Base-by-base conservation (phyloP, 2,113 vertebrate genomes). In the Podocnemis expansa region DNA sequence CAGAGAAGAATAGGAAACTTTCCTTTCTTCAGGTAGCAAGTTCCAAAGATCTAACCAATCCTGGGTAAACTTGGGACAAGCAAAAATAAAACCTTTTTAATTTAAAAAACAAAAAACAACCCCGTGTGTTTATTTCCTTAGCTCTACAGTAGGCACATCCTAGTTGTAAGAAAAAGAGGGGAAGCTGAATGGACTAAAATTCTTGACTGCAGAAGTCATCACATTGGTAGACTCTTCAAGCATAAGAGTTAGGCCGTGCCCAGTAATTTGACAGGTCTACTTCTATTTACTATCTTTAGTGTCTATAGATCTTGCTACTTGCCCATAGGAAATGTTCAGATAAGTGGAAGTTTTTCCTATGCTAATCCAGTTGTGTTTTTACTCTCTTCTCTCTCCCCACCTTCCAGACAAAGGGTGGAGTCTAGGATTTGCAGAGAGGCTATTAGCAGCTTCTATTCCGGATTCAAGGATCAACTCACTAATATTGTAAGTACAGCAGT, bases 391-490 rank as follows among this genome's bases (percentile, higher is more conserved):
- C 91, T 88, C 63, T 19, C 34, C 29, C n/a, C 63, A 70, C 19
- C 34, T 70, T 95, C 45, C 89, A 99, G 99, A 55, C 93, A 98
- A 96, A 96, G 96, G 21, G 78, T 98, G 90, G 97, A 98, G 73
- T 98, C 98, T 38, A 78, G 87, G 10, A 24, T 89, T 27, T 98
- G 97, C 94, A 98, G 89, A 94, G 93, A 97, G 90, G 97, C 98
- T 41, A 82, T 99, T 29, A 75, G 93, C 93, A 88, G 54, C 43
- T 98, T 99, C 95, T 97, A 96, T 94, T 92, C 90, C 47, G 97
- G 93, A 52, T 97, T 99, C 92, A 97, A 98, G 97, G 98, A 98
- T 16, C 98, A 99, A 31, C 96, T 99, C 60, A 90, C 96, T 5
- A 96, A 98, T 93, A 97, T 96, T 95, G 99, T 99, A 96, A 98